Percentiles rank a stretch among this genome's conserved stretches.
Conservation (phyloP, 2,888 invertebrate genomes). For the Ochropleura plecta region DNA sequence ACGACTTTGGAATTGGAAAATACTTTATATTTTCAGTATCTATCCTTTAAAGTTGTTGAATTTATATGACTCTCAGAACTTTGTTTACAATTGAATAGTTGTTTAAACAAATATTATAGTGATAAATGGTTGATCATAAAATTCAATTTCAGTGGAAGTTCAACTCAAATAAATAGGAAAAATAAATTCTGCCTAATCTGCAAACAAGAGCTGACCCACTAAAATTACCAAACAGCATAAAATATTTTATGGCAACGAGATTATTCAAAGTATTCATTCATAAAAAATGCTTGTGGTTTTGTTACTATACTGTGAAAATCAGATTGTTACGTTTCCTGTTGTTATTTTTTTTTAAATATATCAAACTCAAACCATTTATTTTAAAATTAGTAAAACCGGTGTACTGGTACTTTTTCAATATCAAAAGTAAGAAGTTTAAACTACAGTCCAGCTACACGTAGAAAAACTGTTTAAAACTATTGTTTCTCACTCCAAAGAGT, state of each 20-base stretch:
- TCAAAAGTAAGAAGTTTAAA: no score
- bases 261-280: not conserved
- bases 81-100: not conserved
- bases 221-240: not conserved
- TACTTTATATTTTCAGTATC: not conserved
- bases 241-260: not conserved
- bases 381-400: not conserved
- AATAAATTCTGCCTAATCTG: not conserved
- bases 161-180: not conserved
- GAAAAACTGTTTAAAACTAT: not conserved
- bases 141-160: not conserved
- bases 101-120: not conserved
- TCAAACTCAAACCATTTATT: not conserved
- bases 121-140: not conserved
- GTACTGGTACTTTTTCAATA: no score
- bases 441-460: not conserved
- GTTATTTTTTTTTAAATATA: not conserved
- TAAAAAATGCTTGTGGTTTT: not conserved
- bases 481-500: not conserved
- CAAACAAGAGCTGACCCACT: not conserved
- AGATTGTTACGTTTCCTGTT: not conserved
- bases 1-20: not conserved
- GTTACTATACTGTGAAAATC: not conserved
- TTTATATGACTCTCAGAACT: not conserved
- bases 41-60: not conserved